Evolutionary conservation across 2,113 vertebrate species (phyloP), one percentile per base, ranked within the genome.

Genomic region (Cnemophilus loriae): DNA sequence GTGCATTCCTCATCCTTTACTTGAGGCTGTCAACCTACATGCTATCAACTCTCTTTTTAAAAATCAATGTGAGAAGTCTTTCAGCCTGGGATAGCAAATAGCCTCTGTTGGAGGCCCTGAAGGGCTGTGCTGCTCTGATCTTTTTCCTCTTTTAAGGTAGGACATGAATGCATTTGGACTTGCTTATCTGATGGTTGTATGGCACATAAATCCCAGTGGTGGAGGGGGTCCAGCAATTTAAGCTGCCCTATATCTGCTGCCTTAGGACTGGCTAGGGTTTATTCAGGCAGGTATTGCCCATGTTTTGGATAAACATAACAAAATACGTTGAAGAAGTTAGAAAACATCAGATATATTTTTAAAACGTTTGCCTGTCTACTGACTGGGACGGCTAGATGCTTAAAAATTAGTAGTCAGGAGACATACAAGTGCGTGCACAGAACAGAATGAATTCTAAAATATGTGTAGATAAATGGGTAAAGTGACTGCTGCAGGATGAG

Each of bases 11-110:
- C 24, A 7, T 68, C 33, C 68, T 75, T 32, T 30, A 81, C 82
- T 96, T 88, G 93, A 94, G 83, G 33, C 61, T 96, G 86, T 96
- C 93, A 46, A 77, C 77, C 89, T 85, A 88, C 69, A 90, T 1
- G 4, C 26, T 89, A 74, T 82, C 78, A 75, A 33, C 16, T 84
- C 71, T 35, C 7, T 87, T 86, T 96, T 88, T 65, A 84, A 82
- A 86, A 90, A 59, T 55, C 53, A 74, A 13, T 24, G 47, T 91
- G 60, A 90, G 55, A 91, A 83, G 16, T 6, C 50, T 69, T 94
- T 88, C 65, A 88, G 64, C 33, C 71, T 84, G 55, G 71, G 90
- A 86, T 33, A 84, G 59, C 32, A 88, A 83, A 74, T 35, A 88
- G 18, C 37, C 46, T 88, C 49, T 93, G 20, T 4, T 61, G 57